phyloP scores from a whole-genome alignment of 1,140 invertebrate genomes.

The Anastrepha ludens region DNA sequence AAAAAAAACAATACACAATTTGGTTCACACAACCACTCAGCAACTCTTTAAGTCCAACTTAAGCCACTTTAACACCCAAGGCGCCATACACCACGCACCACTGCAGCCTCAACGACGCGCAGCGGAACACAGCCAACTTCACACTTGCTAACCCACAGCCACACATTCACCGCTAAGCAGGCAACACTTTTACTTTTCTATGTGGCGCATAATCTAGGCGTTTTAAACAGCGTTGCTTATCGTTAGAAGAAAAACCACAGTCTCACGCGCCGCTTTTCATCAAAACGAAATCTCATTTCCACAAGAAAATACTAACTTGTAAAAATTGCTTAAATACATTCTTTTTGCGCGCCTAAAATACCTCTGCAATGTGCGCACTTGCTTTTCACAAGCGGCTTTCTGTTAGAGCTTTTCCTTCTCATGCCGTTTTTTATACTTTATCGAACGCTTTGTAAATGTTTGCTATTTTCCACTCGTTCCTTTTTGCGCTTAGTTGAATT shows the following conservation, averaged over 20 bases:
- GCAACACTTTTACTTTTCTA: neutral
- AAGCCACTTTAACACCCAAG: constrained; percentile 3
- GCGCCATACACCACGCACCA: neutral
- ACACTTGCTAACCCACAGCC: neutral
- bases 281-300: neutral
- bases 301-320: neutral
- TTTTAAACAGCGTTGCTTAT: neutral
- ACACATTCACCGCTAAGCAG: neutral
- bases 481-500: neutral
- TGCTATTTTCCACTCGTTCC: neutral
- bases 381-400: constrained; percentile 4
- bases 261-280: neutral
- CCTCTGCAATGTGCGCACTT: neutral
- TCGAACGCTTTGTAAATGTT: constrained; percentile 46
- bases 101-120: neutral
- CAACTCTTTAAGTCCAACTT: neutral
- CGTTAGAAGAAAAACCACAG: neutral
- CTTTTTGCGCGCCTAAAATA: neutral
- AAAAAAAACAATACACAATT: neutral
- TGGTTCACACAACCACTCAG: neutral
- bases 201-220: constrained; percentile 21
- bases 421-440: neutral
- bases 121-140: constrained; percentile 28
- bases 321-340: constrained; percentile 13
- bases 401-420: neutral